These are phyloP conservation scores for Apodemus speciosus DNA, from an alignment of 2,113 vertebrate species.

Conservation along the genomic window DNA sequence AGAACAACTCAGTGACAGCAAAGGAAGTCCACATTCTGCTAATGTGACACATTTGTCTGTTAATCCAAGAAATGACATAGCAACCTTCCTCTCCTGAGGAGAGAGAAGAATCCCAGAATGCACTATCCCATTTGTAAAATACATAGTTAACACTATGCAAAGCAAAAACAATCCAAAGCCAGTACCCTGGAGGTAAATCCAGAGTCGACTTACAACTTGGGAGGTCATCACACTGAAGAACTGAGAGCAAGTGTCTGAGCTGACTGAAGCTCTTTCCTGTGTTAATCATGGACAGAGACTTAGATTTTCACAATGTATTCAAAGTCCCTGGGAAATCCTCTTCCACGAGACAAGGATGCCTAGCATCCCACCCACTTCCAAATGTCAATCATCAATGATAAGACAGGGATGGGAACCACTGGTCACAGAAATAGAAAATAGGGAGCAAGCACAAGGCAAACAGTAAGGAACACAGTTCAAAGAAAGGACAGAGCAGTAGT, in stretches of 20 bases:
- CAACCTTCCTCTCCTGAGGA: background rate
- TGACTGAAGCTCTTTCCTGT: background rate
- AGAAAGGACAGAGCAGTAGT: background rate
- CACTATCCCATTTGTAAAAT: background rate
- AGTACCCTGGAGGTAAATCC: background rate
- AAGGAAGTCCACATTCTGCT: background rate
- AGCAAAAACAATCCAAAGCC: background rate
- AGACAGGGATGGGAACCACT: background rate
- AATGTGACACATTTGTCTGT: background rate
- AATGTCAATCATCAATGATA: background rate
- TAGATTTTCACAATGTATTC: background rate
- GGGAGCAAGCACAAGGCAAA: background rate
- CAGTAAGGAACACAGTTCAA: background rate
- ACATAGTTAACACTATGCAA: slow-evolving; percentile 2
- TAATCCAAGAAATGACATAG: background rate
- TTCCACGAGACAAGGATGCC: background rate
- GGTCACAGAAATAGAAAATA: background rate
- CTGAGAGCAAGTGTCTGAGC: slow-evolving; percentile 6
- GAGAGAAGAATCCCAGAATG: background rate
- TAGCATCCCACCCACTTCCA: fast-evolving
- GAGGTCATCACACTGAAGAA: background rate
- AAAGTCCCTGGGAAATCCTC: background rate
- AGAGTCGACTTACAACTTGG: background rate
- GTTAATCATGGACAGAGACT: background rate
- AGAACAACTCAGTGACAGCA: background rate